Conservation (phyloP, 2,888 invertebrate species). For the Mantis religiosa region DNA sequence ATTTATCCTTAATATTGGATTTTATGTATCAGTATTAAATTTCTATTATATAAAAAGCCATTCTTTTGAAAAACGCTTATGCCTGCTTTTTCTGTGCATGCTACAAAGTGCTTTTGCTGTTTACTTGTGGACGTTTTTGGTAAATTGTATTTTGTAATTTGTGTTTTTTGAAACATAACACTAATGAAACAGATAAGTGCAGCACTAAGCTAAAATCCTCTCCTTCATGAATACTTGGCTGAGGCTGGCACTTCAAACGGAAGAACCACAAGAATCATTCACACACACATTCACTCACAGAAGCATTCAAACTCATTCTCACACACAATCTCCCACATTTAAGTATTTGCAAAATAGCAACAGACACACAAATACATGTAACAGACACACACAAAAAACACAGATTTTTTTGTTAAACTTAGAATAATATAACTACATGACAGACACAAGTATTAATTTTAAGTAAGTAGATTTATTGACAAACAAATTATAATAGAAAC, state of each 20-base stretch:
- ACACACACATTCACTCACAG: slow-evolving; percentile 42
- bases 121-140: background rate
- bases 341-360: slow-evolving; percentile 41
- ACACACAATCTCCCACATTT: slow-evolving; percentile 35
- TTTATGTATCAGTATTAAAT: background rate
- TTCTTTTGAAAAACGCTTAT: background rate
- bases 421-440: slow-evolving; percentile 41
- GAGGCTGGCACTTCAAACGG: slow-evolving; percentile 20
- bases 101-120: background rate
- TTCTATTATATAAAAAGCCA: background rate
- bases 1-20: background rate
- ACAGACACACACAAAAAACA: slow-evolving; percentile 45
- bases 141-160: background rate
- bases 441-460: slow-evolving; percentile 47
- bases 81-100: background rate
- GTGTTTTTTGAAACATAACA: background rate
- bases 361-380: slow-evolving; percentile 48
- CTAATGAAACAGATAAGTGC: background rate
- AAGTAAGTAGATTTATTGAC: slow-evolving; percentile 3
- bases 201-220: background rate
- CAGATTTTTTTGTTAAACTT: slow-evolving; percentile 27
- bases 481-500: slow-evolving; percentile 37
- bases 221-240: slow-evolving; percentile 25
- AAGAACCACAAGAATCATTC: slow-evolving; percentile 24
- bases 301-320: slow-evolving; percentile 38